phyloP scores from a whole-genome alignment of 2,797 vertebrate species.

The Pseudochirops cupreus region DNA sequence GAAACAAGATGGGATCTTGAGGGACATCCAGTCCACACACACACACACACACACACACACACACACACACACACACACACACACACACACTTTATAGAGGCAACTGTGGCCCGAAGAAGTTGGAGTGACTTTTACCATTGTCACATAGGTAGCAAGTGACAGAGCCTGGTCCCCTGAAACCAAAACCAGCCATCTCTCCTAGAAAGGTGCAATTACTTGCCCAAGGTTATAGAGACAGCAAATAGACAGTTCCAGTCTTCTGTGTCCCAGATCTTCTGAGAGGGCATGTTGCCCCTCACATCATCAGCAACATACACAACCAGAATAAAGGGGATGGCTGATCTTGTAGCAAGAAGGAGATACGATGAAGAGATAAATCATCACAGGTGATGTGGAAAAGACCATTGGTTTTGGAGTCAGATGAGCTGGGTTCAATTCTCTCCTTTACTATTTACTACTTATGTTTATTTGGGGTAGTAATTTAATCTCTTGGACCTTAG shows the following conservation, averaged over 20 bases:
- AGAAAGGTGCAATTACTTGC: background rate
- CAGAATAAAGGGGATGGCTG: background rate
- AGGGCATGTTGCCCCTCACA: background rate
- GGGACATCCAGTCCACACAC: background rate
- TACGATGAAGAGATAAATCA: background rate
- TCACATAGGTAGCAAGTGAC: background rate
- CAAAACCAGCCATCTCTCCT: background rate
- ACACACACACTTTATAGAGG: background rate
- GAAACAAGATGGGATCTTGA: background rate
- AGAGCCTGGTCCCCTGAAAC: background rate
- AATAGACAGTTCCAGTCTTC: background rate
- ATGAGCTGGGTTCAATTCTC: background rate
- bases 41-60: too few species aligned
- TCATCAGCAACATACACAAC: background rate
- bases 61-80: too few species aligned
- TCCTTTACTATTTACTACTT: background rate
- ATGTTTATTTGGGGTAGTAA: background rate
- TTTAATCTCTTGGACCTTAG: background rate
- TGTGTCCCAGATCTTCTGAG: background rate
- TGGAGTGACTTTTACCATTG: background rate
- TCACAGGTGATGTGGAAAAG: background rate
- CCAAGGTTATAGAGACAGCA: background rate
- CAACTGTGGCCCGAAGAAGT: background rate
- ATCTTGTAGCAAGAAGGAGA: background rate
- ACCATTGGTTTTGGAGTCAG: background rate